A percentile compares a stretch with the other conserved stretches of the same genome.
Evolutionary conservation across 2,797 vertebrate species (phyloP).

Genomic region (Calcarius lapponicus): DNA sequence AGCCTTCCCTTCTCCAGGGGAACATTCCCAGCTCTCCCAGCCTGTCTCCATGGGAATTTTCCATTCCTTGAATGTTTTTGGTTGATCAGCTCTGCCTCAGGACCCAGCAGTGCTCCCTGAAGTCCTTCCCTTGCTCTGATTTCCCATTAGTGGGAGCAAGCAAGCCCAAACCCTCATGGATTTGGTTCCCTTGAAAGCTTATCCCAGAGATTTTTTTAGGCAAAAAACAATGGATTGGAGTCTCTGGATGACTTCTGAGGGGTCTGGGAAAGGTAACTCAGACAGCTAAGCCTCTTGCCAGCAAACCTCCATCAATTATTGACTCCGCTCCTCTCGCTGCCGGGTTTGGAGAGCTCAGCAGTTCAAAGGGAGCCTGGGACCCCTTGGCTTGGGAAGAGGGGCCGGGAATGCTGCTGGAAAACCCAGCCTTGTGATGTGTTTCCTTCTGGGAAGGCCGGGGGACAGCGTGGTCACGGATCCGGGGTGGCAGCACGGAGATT

Average conservation of each 20-base stretch:
- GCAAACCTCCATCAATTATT: neutral
- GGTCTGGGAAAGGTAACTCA: neutral
- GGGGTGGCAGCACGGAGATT: neutral
- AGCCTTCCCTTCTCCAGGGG: neutral
- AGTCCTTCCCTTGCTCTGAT: neutral
- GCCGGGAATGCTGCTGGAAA: neutral
- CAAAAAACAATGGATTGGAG: neutral
- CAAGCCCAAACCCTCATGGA: fast-evolving
- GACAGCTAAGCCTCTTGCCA: neutral
- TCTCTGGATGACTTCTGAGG: neutral
- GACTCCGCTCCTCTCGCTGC: neutral
- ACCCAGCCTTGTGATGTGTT: neutral
- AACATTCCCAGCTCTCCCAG: neutral
- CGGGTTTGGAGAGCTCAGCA: neutral
- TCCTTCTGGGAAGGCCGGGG: neutral
- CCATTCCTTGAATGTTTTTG: neutral
- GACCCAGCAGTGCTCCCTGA: fast-evolving
- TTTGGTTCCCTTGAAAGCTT: neutral
- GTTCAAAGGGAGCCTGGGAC: neutral
- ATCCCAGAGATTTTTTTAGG: neutral
- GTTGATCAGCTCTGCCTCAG: neutral
- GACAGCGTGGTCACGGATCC: neutral
- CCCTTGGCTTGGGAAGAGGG: neutral
- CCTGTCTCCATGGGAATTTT: neutral
- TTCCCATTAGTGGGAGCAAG: neutral